Conservation (phyloP, 2,888 invertebrate genomes). For the Amblyteles armatorius region DNA sequence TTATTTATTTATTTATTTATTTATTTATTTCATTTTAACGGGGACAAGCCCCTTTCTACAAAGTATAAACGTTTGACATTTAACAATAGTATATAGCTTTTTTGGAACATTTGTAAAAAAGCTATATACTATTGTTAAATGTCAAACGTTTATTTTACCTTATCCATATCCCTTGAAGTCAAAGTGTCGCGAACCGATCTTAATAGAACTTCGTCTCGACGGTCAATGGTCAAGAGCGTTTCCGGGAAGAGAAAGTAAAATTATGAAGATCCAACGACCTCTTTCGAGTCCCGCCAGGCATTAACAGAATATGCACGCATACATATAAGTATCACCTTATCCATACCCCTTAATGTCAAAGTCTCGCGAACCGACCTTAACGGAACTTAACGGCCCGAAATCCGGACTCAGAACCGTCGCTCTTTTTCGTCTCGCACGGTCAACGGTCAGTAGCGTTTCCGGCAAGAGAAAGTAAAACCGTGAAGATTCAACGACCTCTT, state of each 20-base stretch:
- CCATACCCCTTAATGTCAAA: constrained; percentile 27
- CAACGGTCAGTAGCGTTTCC: constrained; percentile 1
- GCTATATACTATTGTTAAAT: no score
- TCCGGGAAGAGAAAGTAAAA: constrained; percentile 8
- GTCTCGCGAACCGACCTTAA: constrained; percentile 21
- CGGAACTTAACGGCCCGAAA: no score
- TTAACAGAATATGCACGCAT: background rate
- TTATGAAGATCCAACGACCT: background rate
- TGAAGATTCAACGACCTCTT: background rate
- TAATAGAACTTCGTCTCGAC: background rate
- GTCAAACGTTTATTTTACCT: no score
- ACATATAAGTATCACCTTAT: background rate
- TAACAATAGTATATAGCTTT: no score
- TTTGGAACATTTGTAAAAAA: no score
- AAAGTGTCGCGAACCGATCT: constrained; percentile 16
- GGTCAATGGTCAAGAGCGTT: background rate
- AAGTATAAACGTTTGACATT: no score
- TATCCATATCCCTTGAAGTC: constrained; percentile 20
- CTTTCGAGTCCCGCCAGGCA: background rate
- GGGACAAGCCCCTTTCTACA: no score
- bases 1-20: no score
- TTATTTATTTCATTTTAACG: no score
- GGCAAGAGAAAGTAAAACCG: constrained; percentile 11
- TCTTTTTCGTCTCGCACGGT: background rate
- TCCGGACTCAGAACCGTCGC: background rate